Evolutionary conservation across 2,797 vertebrate species (phyloP).

Genomic region (Sebastes oblongus): DNA sequence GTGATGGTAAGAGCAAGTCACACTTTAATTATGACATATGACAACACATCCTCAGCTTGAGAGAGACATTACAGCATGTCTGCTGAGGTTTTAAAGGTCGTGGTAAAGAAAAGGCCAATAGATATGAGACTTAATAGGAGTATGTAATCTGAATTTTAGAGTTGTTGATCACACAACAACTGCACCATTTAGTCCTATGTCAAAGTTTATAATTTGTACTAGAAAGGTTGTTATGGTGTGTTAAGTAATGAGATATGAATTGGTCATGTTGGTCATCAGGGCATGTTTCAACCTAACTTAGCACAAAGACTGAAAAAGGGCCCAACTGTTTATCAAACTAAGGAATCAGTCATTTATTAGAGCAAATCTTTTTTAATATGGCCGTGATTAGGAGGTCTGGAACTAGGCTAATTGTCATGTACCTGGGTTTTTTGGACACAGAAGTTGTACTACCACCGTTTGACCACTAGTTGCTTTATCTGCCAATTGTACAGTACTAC

Average conservation of each 20-base stretch:
- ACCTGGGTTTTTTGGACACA: no score
- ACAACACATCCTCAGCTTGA: neutral
- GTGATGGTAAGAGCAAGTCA: constrained; percentile 13
- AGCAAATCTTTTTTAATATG: no score
- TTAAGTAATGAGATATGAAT: neutral
- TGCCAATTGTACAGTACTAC: neutral
- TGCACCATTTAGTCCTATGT: neutral
- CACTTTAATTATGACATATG: neutral
- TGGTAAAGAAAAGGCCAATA: neutral
- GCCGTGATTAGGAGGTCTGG: no score
- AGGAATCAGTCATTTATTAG: no score
- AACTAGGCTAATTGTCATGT: no score
- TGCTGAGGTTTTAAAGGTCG: neutral
- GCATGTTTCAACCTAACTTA: neutral
- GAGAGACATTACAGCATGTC: neutral
- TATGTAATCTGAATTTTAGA: neutral
- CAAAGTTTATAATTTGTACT: neutral
- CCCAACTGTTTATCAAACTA: no score
- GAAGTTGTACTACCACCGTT: no score
- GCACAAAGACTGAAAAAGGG: no score
- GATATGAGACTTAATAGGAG: neutral
- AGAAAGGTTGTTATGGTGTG: neutral
- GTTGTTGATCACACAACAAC: neutral
- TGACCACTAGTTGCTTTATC: neutral
- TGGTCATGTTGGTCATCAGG: neutral